Base-by-base conservation (phyloP, 2,888 invertebrate genomes). In the Pecten maximus region DNA sequence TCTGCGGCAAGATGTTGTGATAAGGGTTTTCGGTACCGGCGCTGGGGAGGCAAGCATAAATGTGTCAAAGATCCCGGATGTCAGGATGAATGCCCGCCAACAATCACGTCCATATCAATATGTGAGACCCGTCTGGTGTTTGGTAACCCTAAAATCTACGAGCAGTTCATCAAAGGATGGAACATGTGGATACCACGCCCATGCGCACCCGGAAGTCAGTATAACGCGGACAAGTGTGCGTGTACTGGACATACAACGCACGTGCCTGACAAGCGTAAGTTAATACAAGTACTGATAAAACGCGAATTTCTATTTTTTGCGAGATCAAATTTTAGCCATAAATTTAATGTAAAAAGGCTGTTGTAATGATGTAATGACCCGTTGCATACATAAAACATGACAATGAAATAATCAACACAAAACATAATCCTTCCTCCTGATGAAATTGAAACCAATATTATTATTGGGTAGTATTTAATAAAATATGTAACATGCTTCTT, bases 181-280 rank as follows among this genome's bases (percentile, higher is more conserved):
- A 93, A 93, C 10, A 74, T 74, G 74, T 94, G 94, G 94, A 28
- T 91, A 39, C 87, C 50, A n/a, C 91, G 91, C 91, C 90, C 92
- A 15, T 94, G 94, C 91, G 92, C 94, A 2, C 91, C 91, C 6
- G 94, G 94, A 54, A 94, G 94, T 0, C 90, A 90, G 12, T 94
- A 92, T 89, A 92, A 92, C 90, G 90, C 89, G 39, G 60, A 74
- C 28, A 88, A 88, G n/a, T 94, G 94, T 39, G 88, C 87, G 19
- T 94, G 94, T 60, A 88, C 93, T 0, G 91, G 90, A 54, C 54
- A 91, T 40, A 74, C 54, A 15, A 35, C 90, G 88, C 89, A 91
- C 35, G 40, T 88, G 35, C 89, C 89, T 16, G 87, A 74, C 50
- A 90, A 91, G 89, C 90, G 91, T 91, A 90, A 90, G 88, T n/a